phyloP scores from a whole-genome alignment of 2,113 vertebrate species.

The Corvus cornix region DNA sequence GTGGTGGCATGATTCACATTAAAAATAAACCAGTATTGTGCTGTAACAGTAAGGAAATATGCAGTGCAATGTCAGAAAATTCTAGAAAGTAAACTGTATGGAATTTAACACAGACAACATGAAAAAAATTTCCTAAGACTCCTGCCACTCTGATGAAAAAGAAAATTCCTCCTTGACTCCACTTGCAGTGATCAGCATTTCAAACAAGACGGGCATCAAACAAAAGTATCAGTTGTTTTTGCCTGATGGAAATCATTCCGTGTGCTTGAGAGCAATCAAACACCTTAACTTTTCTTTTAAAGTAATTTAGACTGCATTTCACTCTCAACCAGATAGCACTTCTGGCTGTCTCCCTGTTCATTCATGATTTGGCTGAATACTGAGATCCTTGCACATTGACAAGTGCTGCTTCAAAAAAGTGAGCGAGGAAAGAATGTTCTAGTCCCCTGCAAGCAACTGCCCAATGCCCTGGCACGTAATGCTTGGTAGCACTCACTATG shows the following conservation, averaged over 20 bases:
- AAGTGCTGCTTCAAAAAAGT: not conserved
- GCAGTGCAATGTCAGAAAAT: not conserved
- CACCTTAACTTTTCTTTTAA: slow-evolving; percentile 8
- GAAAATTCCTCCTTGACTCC: not conserved
- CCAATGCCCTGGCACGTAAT: not conserved
- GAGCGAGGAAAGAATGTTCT: not conserved
- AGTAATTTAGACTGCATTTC: slow-evolving; percentile 26
- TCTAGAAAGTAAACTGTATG: not conserved
- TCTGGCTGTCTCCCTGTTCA: not conserved
- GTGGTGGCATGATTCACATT: not conserved
- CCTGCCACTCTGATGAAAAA: not conserved
- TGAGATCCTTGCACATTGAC: not conserved
- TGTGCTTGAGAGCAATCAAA: not conserved
- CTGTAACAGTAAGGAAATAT: not conserved
- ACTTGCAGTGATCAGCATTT: not conserved
- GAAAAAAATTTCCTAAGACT: not conserved
- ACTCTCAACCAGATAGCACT: not conserved
- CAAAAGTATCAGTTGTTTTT: not conserved
- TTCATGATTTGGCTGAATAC: not conserved
- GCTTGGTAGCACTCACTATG: not conserved
- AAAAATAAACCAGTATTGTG: not conserved
- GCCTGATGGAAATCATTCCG: not conserved
- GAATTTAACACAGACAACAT: not conserved
- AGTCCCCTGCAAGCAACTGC: not conserved
- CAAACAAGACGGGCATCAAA: not conserved